Evolutionary conservation across 2,797 vertebrate genomes (phyloP), one percentile per base, ranked within the genome.

Genomic region (Sarcoramphus papa): DNA sequence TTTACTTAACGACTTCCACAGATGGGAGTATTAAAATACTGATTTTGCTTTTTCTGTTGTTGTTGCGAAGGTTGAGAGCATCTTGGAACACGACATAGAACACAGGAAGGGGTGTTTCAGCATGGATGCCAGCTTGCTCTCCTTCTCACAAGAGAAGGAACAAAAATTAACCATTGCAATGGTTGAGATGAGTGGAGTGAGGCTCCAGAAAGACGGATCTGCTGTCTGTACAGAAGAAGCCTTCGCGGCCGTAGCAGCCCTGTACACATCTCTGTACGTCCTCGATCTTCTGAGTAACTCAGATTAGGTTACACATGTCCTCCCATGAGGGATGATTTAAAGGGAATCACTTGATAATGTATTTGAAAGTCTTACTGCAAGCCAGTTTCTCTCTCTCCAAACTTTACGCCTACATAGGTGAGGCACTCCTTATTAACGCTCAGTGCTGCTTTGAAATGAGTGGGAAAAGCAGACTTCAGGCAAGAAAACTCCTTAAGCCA

Each of bases 111-210:
- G 5, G 10, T 10, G 28, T 20, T 94, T 95, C 79, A 68, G 78
- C 2, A 18, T 96, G 56, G 76, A 40, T 5, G 41, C 89, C 3
- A 7, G 48, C 6, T 37, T 96, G 74, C 81, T 97, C 18, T 87
- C 93, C 63, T 92, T 93, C 72, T 43, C 96, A 4, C 33, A 7
- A 4, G 51, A 96, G 43, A 64, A 94, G 31, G 96, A 97, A 5
- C 54, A 92, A 73, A 72, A 14, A 14, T 10, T 98, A 68, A 98
- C 97, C 4, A 84, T 90, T 15, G 93, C 64, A 6, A 56, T 98
- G 12, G 54, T 98, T 7, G 88, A 96, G 62, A 82, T 97, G 64
- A 97, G 97, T 0, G 97, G 98, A 62, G 93, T 96, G 70, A 92
- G 83, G 50, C 64, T 98, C 37, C 94, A 92, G 92, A 53, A 90